Conservation (phyloP, 2,113 vertebrate species). For the Epinephelus fuscoguttatus region DNA sequence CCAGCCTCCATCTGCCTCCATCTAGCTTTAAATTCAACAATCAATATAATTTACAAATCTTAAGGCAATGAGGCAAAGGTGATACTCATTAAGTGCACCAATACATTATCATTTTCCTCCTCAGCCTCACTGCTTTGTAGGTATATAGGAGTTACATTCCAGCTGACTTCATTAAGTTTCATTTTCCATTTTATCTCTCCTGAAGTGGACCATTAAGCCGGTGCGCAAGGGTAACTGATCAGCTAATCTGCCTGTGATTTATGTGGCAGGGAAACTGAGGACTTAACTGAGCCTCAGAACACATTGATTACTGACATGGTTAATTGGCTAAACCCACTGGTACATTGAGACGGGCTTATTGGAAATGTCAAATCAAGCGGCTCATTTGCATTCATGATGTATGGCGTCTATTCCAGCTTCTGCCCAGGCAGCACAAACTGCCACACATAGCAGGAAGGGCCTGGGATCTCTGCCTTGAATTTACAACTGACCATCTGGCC, state of each 20-base stretch:
- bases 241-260: conserved; percentile 85
- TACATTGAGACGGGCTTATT: conserved; percentile 85
- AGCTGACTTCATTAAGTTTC: conserved; percentile 84
- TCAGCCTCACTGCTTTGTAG: conserved; percentile 46
- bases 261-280: conserved; percentile 82
- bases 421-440: conserved; percentile 79
- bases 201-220: conserved; percentile 83
- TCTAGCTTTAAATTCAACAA: conserved; percentile 18
- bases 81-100: conserved; percentile 39
- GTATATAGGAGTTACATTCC: conserved; percentile 61
- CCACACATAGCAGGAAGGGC: conserved; percentile 63
- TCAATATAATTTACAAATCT: conserved; percentile 37
- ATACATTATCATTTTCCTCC: conserved; percentile 43
- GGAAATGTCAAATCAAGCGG: conserved; percentile 86
- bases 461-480: conserved; percentile 69
- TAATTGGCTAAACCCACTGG: conserved; percentile 85
- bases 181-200: conserved; percentile 82
- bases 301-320: conserved; percentile 87
- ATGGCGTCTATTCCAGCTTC: conserved; percentile 79
- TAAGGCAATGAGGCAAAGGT: conserved; percentile 41
- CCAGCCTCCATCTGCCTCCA: neutral
- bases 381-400: conserved; percentile 87
- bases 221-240: conserved; percentile 81
- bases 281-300: conserved; percentile 79
- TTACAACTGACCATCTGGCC: conserved; percentile 79